phyloP scores from a whole-genome alignment of 2,888 invertebrate genomes.

The Clitarchus hookeri region DNA sequence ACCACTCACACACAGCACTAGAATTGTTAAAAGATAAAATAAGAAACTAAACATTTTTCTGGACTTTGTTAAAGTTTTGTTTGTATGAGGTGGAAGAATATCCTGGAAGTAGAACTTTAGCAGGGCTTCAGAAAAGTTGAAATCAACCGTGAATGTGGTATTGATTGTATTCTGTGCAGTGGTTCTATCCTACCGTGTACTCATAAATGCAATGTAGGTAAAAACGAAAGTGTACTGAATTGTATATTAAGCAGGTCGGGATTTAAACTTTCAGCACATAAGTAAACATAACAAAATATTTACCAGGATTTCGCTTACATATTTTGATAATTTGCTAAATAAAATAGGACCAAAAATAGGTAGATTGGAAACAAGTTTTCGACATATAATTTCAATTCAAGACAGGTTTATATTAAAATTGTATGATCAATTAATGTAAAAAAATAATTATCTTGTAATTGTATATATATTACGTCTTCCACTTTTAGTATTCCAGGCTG shows the following conservation, averaged over 20 bases:
- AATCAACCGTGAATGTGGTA: too few relatives aligned
- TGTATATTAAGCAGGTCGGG: not conserved
- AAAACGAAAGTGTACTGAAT: not conserved
- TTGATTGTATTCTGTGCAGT: constrained; percentile 16
- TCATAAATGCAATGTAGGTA: too few relatives aligned
- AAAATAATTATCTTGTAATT: not conserved
- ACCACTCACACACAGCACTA: too few relatives aligned
- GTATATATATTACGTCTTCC: not conserved
- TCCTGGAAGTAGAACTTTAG: too few relatives aligned
- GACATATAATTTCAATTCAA: not conserved
- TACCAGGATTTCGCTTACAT: not conserved
- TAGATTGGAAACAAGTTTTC: constrained; percentile 6
- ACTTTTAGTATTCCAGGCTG: too few relatives aligned
- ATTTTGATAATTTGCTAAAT: not conserved
- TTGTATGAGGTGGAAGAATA: too few relatives aligned
- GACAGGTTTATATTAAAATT: not conserved
- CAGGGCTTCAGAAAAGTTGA: too few relatives aligned
- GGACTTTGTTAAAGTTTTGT: too few relatives aligned
- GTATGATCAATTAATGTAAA: not conserved
- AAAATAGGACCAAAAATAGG: constrained; percentile 3
- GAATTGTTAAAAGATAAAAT: too few relatives aligned
- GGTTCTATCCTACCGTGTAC: not conserved
- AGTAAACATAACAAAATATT: not conserved
- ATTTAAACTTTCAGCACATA: not conserved
- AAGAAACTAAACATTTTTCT: too few relatives aligned